Evolutionary conservation across 1,140 invertebrate genomes (phyloP).

Genomic region (Oedothorax gibbosus): DNA sequence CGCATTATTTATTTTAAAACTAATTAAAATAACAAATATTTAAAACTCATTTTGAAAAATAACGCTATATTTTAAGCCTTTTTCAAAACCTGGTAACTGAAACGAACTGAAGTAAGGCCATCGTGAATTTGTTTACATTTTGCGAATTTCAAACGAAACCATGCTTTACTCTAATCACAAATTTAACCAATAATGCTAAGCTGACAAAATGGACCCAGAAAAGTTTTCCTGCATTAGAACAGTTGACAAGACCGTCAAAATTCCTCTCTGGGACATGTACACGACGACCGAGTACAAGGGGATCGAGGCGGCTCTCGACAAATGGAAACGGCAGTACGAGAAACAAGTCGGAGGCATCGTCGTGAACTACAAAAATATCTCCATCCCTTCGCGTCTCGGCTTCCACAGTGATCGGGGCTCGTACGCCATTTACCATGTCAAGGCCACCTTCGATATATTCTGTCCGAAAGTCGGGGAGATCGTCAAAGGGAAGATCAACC

Average conservation of each 20-base stretch:
- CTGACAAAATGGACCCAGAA: conserved; percentile 7
- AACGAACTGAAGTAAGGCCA: too few species aligned
- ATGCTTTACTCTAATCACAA: too few species aligned
- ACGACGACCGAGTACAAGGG: conserved; percentile 3
- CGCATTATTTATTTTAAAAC: too few species aligned
- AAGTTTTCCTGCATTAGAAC: conserved; percentile 25
- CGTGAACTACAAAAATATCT: conserved; percentile 28
- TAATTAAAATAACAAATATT: too few species aligned
- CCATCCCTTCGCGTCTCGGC: background rate
- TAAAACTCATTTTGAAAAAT: too few species aligned
- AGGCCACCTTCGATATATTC: conserved; percentile 18
- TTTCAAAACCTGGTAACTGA: too few species aligned
- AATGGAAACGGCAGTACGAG: conserved; percentile 25
- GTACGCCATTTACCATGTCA: background rate
- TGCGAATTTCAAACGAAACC: too few species aligned
- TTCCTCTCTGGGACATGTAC: background rate
- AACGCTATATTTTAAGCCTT: too few species aligned
- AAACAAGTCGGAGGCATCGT: conserved; percentile 14
- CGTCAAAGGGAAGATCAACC: conserved; percentile 35
- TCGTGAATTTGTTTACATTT: too few species aligned
- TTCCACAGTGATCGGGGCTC: background rate
- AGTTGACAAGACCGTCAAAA: background rate
- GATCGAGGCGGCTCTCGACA: conserved; percentile 6
- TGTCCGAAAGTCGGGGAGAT: conserved; percentile 17
- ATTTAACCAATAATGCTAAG: background rate